Evolutionary conservation across 2,113 vertebrate species (phyloP), one percentile per base, ranked within the genome.

Genomic region (Stegostoma tigrinum): DNA sequence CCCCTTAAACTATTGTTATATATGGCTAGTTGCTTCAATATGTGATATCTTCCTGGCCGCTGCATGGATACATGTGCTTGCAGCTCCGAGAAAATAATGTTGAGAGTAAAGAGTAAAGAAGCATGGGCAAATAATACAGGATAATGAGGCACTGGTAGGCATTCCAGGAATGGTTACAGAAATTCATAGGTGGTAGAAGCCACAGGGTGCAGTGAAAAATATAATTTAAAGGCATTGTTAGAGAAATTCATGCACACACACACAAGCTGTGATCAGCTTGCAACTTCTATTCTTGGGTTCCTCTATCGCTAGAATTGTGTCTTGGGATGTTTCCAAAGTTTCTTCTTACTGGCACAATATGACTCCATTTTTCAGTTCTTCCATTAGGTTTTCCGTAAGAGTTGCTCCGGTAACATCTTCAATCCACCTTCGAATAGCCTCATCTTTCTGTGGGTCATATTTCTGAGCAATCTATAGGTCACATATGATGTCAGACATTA

Each of bases 341-440:
- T 83, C 24, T 70, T 97, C 98, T 97, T 97, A 99, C 99, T 99
- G 98, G 98, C 99, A 99, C 75, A 99, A 96, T 96, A 99, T 96
- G 96, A 98, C 98, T 38, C 99, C 99, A 0, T 99, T 98, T 96
- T 99, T 99, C 96, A 99, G 97, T 0, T 98, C 98, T 0, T 99
- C 98, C 99, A 99, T 99, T 97, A 99, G 99, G 96, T 96, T 97
- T n/a, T 98, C 98, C 1, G 98, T 98, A 0, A 99, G 97, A 95
- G 96, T 97, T 93, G 97, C 97, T 0, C 98, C 98, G 0, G 98
- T 98, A 95, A 98, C 97, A 0, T 98, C 98, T 96, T 98, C 97
- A 1, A 99, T 99, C 99, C 99, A 99, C 72, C 98, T 96, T 0
- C 98, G 97, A 61, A 99, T 97, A 96, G 99, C 98, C 66, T 98